Conservation (phyloP, 2,888 invertebrate species). For the Euphydryas editha region DNA sequence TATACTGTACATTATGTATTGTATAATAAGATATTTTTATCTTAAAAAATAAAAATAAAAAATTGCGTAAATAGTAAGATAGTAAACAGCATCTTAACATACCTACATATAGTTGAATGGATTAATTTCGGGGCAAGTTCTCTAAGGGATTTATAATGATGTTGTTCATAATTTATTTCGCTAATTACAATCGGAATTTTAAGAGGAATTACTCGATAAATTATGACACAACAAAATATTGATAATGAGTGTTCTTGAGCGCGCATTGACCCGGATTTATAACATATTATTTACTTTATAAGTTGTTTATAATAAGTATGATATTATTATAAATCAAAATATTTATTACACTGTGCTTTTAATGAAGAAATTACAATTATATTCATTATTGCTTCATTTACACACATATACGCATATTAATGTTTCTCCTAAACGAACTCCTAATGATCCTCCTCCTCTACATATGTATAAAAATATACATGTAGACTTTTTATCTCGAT, state of each 20-base stretch:
- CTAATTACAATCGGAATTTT: slow-evolving; percentile 5
- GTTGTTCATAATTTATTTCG: slow-evolving; percentile 7
- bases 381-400: too few relatives aligned
- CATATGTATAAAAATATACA: too few relatives aligned
- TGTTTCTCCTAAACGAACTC: background rate
- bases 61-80: too few relatives aligned
- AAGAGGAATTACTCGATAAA: slow-evolving; percentile 10
- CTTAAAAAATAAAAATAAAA: too few relatives aligned
- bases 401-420: too few relatives aligned
- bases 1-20: too few relatives aligned
- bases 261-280: slow-evolving; percentile 47
- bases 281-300: slow-evolving; percentile 9
- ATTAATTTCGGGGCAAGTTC: background rate
- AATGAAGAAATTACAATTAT: background rate
- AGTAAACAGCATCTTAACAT: background rate
- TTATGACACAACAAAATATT: slow-evolving; percentile 20
- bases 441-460: too few relatives aligned
- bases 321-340: slow-evolving; percentile 6
- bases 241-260: slow-evolving; percentile 39
- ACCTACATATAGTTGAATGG: background rate
- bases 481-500: too few relatives aligned
- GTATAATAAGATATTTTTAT: too few relatives aligned
- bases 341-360: background rate
- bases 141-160: background rate
- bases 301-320: background rate